Conservation (phyloP, 2,113 vertebrate species). For the Choloepus hoffmanni region DNA sequence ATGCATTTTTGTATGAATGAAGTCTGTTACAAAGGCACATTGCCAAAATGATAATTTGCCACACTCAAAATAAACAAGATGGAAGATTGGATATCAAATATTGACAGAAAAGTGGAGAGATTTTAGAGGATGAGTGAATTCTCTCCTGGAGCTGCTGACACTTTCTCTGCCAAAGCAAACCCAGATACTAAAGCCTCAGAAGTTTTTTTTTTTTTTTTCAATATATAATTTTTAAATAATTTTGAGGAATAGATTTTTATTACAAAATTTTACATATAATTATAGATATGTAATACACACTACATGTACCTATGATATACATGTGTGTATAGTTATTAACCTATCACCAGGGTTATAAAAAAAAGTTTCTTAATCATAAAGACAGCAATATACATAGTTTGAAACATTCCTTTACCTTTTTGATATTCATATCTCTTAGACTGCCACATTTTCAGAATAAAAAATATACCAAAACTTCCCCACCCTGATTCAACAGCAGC, state of each 20-base stretch:
- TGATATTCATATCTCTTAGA: neutral
- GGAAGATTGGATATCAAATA: constrained; percentile 86
- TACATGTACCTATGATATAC: neutral
- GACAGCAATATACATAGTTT: neutral
- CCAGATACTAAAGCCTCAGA: neutral
- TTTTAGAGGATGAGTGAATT: constrained; percentile 80
- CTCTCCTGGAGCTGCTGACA: constrained; percentile 63
- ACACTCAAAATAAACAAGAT: constrained; percentile 87
- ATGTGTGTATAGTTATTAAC: neutral
- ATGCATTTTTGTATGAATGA: constrained; percentile 83
- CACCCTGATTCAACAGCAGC: neutral
- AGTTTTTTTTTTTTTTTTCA: neutral
- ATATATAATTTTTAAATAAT: neutral
- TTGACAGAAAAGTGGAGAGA: constrained; percentile 84
- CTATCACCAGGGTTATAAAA: neutral
- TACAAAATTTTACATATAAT: neutral
- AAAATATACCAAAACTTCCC: neutral
- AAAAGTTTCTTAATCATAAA: constrained; percentile 31
- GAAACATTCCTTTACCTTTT: neutral
- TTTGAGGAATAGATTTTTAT: neutral
- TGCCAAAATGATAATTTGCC: constrained; percentile 87
- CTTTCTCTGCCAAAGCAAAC: constrained; percentile 80
- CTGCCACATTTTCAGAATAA: neutral
- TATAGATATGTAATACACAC: neutral
- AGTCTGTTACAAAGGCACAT: constrained; percentile 85